These are phyloP conservation scores for Drosophila greeni DNA, from an alignment of 2,888 invertebrate genomes.

Conservation along the genomic window DNA sequence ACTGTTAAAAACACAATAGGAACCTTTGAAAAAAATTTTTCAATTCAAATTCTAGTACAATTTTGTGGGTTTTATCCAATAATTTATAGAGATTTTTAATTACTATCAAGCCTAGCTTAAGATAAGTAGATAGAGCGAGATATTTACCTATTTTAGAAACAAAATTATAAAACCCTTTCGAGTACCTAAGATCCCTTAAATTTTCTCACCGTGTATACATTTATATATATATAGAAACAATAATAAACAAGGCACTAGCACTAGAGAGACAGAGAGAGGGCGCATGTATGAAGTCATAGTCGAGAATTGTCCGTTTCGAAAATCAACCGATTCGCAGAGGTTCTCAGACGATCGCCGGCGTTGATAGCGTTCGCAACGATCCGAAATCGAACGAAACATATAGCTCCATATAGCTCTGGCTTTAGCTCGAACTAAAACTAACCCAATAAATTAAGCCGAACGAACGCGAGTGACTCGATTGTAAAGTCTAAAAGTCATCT, in stretches of 20 bases:
- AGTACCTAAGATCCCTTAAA: not conserved
- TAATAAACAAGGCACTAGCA: slow-evolving; percentile 58
- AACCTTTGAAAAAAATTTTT: not conserved
- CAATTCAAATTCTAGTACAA: not conserved
- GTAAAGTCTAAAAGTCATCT: slow-evolving; percentile 17
- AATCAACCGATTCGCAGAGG: slow-evolving; percentile 38
- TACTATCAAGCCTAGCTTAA: not conserved
- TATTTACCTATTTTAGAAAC: not conserved
- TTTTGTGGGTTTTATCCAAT: not conserved
- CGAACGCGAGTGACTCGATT: slow-evolving; percentile 32
- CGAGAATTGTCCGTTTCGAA: slow-evolving; percentile 44
- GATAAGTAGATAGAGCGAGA: not conserved
- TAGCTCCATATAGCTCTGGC: slow-evolving; percentile 2
- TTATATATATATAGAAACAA: slow-evolving; percentile 32
- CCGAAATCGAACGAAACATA: slow-evolving; percentile 32
- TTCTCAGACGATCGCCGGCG: slow-evolving; percentile 73
- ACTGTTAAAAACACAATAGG: too few species aligned
- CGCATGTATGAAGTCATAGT: slow-evolving; percentile 66
- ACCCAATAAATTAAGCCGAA: slow-evolving; percentile 28
- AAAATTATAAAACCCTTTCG: not conserved
- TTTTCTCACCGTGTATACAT: slow-evolving; percentile 3
- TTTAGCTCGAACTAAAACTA: slow-evolving; percentile 13
- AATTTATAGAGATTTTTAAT: not conserved
- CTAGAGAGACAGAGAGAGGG: slow-evolving; percentile 29
- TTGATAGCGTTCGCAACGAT: slow-evolving; percentile 64